phyloP scores from a whole-genome alignment of 2,888 invertebrate genomes.

The Latrodectus hesperus region DNA sequence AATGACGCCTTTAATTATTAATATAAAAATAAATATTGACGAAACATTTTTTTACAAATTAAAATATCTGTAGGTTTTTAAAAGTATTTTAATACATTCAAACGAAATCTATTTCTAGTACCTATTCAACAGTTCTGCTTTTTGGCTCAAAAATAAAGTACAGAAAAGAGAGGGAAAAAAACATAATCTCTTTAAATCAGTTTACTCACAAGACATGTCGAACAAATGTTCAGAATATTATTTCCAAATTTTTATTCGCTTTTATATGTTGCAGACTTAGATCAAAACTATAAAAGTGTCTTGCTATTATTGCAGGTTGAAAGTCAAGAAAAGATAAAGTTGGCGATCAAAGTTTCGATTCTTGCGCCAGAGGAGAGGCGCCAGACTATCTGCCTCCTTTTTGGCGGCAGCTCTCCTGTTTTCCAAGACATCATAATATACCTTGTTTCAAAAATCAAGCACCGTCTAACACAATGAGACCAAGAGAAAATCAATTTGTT shows the following conservation, averaged over 20 bases:
- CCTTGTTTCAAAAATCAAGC: slow-evolving; percentile 56
- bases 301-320: neutral
- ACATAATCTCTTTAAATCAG: too few species aligned
- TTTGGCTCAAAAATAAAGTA: too few species aligned
- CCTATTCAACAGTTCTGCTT: too few species aligned
- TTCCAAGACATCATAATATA: slow-evolving; percentile 55
- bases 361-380: slow-evolving; percentile 49
- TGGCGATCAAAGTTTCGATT: slow-evolving; percentile 60
- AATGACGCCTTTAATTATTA: too few species aligned
- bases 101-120: too few species aligned
- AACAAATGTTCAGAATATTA: too few species aligned
- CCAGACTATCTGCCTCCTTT: slow-evolving; percentile 42
- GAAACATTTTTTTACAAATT: too few species aligned
- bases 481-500: slow-evolving; percentile 53
- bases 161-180: too few species aligned
- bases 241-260: neutral
- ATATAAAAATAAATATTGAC: too few species aligned
- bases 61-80: too few species aligned
- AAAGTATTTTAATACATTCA: too few species aligned
- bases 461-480: slow-evolving; percentile 1
- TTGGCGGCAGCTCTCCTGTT: neutral
- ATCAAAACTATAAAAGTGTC: neutral
- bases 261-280: neutral
- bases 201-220: too few species aligned
- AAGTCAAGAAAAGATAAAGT: slow-evolving; percentile 12